Conservation (phyloP, 2,113 vertebrate species). For the Nicator chloris region DNA sequence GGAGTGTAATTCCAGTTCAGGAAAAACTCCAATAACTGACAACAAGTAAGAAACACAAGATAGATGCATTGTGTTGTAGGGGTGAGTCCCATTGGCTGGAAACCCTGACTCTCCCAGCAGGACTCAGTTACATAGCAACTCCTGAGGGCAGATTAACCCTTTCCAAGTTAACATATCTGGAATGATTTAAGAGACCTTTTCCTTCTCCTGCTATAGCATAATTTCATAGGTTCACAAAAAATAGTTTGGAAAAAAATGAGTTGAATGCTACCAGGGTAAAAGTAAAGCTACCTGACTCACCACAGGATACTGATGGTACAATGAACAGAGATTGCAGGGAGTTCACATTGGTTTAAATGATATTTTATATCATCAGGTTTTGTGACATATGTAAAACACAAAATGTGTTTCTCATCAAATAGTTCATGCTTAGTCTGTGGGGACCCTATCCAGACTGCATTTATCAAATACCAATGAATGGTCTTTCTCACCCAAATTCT, state of each 20-base stretch:
- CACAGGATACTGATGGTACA: not conserved
- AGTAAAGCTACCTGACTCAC: not conserved
- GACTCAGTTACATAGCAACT: constrained; percentile 49
- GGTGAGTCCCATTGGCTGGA: constrained; percentile 22
- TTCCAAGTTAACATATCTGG: not conserved
- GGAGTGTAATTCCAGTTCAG: constrained; percentile 49
- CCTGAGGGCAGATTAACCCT: constrained; percentile 44
- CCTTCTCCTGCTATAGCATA: not conserved
- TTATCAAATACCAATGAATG: not conserved
- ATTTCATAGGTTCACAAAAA: not conserved
- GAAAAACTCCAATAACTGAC: constrained; percentile 47
- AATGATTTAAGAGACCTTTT: not conserved
- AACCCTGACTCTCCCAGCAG: constrained; percentile 30
- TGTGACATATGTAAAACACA: not conserved
- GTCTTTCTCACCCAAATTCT: not conserved
- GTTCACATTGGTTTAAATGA: not conserved
- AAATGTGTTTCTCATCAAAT: not conserved
- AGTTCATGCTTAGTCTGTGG: not conserved
- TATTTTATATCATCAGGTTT: not conserved
- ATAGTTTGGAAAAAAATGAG: not conserved
- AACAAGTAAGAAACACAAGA: constrained; percentile 34
- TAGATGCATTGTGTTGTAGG: constrained; percentile 32
- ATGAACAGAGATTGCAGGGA: not conserved
- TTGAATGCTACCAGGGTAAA: not conserved
- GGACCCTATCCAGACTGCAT: not conserved